phyloP scores from a whole-genome alignment of 2,797 vertebrate species.

The Phrynocephalus guinanensis region DNA sequence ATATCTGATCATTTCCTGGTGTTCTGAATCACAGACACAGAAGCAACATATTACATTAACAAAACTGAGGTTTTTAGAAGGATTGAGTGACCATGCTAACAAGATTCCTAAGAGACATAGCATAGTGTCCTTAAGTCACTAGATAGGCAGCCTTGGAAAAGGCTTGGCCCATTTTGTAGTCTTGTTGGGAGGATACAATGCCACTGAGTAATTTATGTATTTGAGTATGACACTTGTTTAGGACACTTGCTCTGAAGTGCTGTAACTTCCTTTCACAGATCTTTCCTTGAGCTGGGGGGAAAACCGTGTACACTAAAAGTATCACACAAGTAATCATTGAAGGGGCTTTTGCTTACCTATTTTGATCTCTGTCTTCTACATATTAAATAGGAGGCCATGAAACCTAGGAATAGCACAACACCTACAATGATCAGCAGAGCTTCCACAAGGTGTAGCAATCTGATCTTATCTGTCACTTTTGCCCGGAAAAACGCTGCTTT shows the following conservation, averaged over 20 bases:
- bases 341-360: slow-evolving; percentile 69
- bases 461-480: slow-evolving; percentile 78
- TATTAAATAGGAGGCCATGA: slow-evolving; percentile 75
- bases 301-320: background rate
- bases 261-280: background rate
- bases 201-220: background rate
- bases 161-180: background rate
- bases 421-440: slow-evolving; percentile 79
- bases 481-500: slow-evolving; percentile 87
- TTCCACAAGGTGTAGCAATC: slow-evolving; percentile 78
- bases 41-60: too few relatives aligned
- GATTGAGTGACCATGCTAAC: too few relatives aligned
- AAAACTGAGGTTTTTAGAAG: too few relatives aligned
- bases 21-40: too few relatives aligned
- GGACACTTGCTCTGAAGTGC: too few relatives aligned
- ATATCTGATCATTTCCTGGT: too few relatives aligned
- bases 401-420: slow-evolving; percentile 75
- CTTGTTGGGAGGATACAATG: background rate
- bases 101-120: too few relatives aligned
- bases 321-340: background rate
- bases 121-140: background rate
- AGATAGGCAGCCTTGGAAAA: background rate
- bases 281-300: background rate
- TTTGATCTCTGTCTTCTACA: slow-evolving; percentile 64
- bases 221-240: background rate